Evolutionary conservation across 37 sponge, comb jelly and placozoan species (phyloP).

Genomic region (Diacarnus erythraeanus): DNA sequence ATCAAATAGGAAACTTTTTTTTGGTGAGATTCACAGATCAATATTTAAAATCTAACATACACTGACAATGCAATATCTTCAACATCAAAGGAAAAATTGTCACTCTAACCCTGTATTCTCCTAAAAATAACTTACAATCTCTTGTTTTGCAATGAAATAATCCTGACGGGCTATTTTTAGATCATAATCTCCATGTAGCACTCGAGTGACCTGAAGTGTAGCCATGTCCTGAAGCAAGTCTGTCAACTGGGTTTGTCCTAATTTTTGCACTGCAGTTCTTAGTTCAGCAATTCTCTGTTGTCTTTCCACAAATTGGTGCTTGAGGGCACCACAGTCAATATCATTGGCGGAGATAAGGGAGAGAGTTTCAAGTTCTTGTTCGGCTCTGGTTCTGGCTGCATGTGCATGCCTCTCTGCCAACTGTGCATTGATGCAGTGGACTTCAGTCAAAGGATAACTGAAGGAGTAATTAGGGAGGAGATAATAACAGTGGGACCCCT

Average conservation of each 20-base stretch:
- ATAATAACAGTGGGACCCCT: too few relatives aligned
- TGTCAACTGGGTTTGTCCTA: conserved; percentile 21
- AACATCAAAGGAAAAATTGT: not conserved
- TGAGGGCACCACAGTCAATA: not conserved
- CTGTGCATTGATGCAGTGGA: conserved; percentile 26
- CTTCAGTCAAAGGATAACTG: conserved; percentile 58
- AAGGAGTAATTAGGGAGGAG: too few relatives aligned
- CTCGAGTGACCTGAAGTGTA: conserved; percentile 40
- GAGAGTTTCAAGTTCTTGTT: conserved; percentile 23
- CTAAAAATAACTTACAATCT: conserved; percentile 40
- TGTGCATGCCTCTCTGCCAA: conserved; percentile 16
- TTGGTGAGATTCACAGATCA: too few relatives aligned
- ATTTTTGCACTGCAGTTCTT: not conserved
- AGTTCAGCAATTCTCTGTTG: conserved; percentile 17
- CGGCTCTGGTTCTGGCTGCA: conserved; percentile 31
- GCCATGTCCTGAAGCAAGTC: conserved; percentile 50
- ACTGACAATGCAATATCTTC: not conserved
- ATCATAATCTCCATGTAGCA: conserved; percentile 75
- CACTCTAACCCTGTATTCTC: not conserved
- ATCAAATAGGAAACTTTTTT: too few relatives aligned
- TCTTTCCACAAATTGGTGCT: conserved; percentile 26
- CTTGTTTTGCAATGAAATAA: conserved; percentile 78
- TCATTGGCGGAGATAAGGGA: not conserved
- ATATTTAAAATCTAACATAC: not conserved
- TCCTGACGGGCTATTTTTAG: conserved; percentile 82